Evolutionary conservation across 1,140 invertebrate genomes (phyloP).

Genomic region (Trachelipus rathkii): DNA sequence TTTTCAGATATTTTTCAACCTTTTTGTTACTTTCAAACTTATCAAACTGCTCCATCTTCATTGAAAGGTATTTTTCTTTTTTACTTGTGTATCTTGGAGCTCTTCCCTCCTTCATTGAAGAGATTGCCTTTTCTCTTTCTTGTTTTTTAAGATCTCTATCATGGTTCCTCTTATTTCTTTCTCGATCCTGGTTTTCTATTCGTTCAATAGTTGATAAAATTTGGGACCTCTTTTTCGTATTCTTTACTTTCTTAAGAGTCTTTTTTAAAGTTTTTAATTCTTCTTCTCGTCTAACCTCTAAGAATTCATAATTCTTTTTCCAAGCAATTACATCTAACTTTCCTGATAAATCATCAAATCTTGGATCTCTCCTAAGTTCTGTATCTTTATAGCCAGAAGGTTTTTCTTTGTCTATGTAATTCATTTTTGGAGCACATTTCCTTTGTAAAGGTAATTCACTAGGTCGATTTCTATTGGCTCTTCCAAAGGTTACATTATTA

Average conservation of each 20-base stretch:
- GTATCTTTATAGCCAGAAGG: not conserved
- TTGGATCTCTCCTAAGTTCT: slow-evolving; percentile 29
- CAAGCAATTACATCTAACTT: slow-evolving; percentile 30
- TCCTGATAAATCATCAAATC: slow-evolving; percentile 42
- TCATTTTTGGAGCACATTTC: not conserved
- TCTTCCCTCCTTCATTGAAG: slow-evolving; percentile 31
- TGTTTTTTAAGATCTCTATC: slow-evolving; percentile 23
- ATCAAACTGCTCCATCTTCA: slow-evolving; percentile 34
- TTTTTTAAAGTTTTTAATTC: slow-evolving; percentile 32
- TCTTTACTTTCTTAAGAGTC: slow-evolving; percentile 19
- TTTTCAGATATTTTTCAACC: slow-evolving; percentile 36
- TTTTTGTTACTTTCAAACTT: slow-evolving; percentile 36
- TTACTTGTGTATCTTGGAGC: slow-evolving; percentile 27
- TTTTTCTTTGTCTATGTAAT: not conserved
- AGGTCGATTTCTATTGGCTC: not conserved
- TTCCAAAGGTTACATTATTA: not conserved
- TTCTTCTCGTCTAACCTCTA: slow-evolving; percentile 30
- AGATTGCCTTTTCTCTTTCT: slow-evolving; percentile 21
- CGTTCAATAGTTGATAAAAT: slow-evolving; percentile 33
- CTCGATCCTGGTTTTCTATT: slow-evolving; percentile 39
- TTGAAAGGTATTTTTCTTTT: slow-evolving; percentile 27
- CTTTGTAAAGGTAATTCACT: not conserved
- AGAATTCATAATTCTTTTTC: slow-evolving; percentile 32
- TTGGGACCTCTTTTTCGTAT: slow-evolving; percentile 22
- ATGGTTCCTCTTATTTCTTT: slow-evolving; percentile 23